Base-by-base conservation (phyloP, 2,888 invertebrate species). In the Cinara cedri region DNA sequence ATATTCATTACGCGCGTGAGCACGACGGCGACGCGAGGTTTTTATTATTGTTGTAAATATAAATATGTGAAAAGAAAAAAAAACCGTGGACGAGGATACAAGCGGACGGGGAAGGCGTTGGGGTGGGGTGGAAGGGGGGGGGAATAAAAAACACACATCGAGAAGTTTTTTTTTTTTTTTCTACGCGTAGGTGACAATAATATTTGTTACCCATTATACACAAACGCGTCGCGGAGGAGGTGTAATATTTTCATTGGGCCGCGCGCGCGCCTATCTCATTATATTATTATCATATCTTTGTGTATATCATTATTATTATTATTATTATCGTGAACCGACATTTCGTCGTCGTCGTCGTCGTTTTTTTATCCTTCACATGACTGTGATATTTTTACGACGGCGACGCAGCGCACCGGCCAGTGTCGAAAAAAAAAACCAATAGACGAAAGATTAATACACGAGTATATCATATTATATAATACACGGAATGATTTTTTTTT, bases 181-280 rank as follows among this genome's bases (percentile, higher is more conserved):
- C n/a, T 19, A 14, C 57, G 60, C 60, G 70, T 68, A 57, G 60
- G 60, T 60, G 57, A 24, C 46, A 46, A 76, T 34, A 34, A 34
- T 34, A 34, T 4, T 34, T n/a, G n/a, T n/a, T n/a, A n/a, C n/a
- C n/a, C n/a, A n/a, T n/a, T n/a, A n/a, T n/a, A n/a, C n/a, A n/a
- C n/a, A n/a, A n/a, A n/a, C 26, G 24, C 1, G 34, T 60, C 60
- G n/a, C n/a, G n/a, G n/a, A n/a, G 54, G 16, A 49, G 55, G 60
- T 68, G 60, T 68, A 78, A 78, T n/a, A n/a, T 78, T 68, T 78
- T 49, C 60, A 3, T 68, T 13, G 24, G 24, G 66, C n/a, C n/a
- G 34, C 34, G 34, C 49, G 49, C 68, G 14, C 16, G 16, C 21
- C 26, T 42, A 65, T 44, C 74, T 60, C 57, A 46, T 57, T 72